phyloP scores from a whole-genome alignment of 2,888 invertebrate species.

The Acanthosepion pharaonis region DNA sequence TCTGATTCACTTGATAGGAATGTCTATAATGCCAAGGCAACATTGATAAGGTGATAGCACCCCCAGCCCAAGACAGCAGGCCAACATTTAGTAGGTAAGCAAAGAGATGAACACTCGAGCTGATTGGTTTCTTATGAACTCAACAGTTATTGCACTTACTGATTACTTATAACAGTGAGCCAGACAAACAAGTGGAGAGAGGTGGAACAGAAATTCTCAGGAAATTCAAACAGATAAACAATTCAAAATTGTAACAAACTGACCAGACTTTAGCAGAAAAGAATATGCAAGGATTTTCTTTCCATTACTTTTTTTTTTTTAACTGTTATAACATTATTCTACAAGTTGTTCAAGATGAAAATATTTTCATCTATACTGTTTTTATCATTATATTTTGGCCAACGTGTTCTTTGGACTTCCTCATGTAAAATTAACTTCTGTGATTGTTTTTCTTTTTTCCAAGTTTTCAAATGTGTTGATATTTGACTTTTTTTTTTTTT shows the following conservation, averaged over 20 bases:
- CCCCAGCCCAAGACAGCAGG: neutral
- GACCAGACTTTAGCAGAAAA: neutral
- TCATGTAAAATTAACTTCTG: no score
- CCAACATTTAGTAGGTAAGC: neutral
- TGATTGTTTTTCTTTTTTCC: no score
- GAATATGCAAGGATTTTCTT: no score
- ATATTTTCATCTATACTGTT: no score
- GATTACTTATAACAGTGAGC: neutral
- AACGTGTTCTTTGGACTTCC: no score
- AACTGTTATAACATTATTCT: no score
- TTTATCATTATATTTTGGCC: no score
- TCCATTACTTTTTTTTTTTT: no score
- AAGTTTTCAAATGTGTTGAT: no score
- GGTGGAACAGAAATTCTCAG: neutral
- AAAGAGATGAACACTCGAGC: neutral
- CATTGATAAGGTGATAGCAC: neutral
- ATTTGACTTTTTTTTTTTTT: no score
- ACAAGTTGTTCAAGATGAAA: no score
- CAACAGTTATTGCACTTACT: neutral
- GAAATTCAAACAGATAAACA: neutral
- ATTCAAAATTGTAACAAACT: neutral
- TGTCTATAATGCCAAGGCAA: neutral
- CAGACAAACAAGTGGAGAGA: neutral
- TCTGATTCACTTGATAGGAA: conserved; percentile 33
- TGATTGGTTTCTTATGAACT: conserved; percentile 33